Evolutionary conservation across 2,888 invertebrate species (phyloP), one percentile per base, ranked within the genome.

Genomic region (Morpho helenor): DNA sequence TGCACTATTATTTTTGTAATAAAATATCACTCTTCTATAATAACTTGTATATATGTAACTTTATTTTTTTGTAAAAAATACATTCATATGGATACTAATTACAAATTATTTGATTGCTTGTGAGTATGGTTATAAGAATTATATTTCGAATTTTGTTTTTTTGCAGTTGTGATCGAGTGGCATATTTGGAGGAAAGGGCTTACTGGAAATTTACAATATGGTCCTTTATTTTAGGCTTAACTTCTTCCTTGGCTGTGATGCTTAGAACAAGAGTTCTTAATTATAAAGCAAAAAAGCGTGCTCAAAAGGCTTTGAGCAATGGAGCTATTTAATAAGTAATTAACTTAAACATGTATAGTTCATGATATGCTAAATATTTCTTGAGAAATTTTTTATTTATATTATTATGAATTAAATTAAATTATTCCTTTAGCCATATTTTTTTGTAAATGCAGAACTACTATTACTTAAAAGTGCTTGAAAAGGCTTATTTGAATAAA

Each of bases 151-250:
- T 43, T n/a, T n/a, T 22, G 43, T 64, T 65, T 46, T 42, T 48
- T 92, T 93, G 64, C 86, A 95, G 97, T 79, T 98, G 98, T 88
- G 96, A 96, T 73, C 92, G 94, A 76, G 95, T 96, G 10, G 95
- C 95, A 3, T 95, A 95, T 90, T 91, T 96, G 53, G 97, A 97
- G 75, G 96, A 97, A 77, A 92, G 94, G 62, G 93, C 94, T 58
- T 98, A 96, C 80, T 96, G 96, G 95, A 93, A 95, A 68, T 96
- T 97, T 75, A 94, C 96, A 74, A 92, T 93, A 53, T 92, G 94
- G 73, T 93, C 94, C 82, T 93, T 95, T 73, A 81, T 93, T 1
- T 73, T 94, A 42, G 94, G 94, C 1, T 74, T 94, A 0, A 76
- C 93, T 22, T 95, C 96, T 8, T 93, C 93, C 52, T 72, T 93